These are phyloP conservation scores for Drosophila parthenogenetica DNA, from an alignment of 2,888 invertebrate species.

Conservation along the genomic window DNA sequence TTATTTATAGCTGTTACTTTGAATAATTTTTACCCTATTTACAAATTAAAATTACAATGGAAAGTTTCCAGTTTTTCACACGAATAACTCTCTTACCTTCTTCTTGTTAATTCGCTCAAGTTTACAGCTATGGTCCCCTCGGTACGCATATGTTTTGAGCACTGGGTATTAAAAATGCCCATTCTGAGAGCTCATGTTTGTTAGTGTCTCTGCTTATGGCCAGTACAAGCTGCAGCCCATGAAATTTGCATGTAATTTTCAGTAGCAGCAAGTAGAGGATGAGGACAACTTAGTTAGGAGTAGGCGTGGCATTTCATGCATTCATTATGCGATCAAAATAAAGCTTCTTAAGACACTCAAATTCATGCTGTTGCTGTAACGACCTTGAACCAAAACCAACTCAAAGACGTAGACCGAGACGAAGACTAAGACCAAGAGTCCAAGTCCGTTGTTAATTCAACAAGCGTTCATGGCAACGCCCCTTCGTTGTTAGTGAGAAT, in stretches of 20 bases:
- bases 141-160: not conserved
- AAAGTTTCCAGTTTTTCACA: too few species aligned
- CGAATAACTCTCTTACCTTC: too few species aligned
- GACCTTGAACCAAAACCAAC: slow-evolving; percentile 42
- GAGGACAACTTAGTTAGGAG: not conserved
- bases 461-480: slow-evolving; percentile 46
- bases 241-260: slow-evolving; percentile 75
- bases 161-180: slow-evolving; percentile 43
- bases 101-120: not conserved
- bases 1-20: too few species aligned
- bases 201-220: slow-evolving; percentile 53
- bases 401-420: slow-evolving; percentile 52
- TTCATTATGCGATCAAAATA: slow-evolving; percentile 30
- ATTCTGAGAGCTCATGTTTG: slow-evolving; percentile 8
- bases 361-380: not conserved
- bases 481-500: slow-evolving; percentile 58
- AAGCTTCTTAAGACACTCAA: slow-evolving; percentile 5
- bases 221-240: slow-evolving; percentile 50
- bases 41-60: too few species aligned
- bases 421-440: slow-evolving; percentile 57
- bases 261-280: slow-evolving; percentile 9
- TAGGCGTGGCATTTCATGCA: slow-evolving; percentile 28
- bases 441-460: slow-evolving; percentile 19
- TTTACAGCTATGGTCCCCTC: not conserved
- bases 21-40: too few species aligned